A percentile compares a stretch with the other conserved stretches of the same genome.
phyloP scores from a whole-genome alignment of 2,888 invertebrate species.

The Exephanes ischioxanthus region DNA sequence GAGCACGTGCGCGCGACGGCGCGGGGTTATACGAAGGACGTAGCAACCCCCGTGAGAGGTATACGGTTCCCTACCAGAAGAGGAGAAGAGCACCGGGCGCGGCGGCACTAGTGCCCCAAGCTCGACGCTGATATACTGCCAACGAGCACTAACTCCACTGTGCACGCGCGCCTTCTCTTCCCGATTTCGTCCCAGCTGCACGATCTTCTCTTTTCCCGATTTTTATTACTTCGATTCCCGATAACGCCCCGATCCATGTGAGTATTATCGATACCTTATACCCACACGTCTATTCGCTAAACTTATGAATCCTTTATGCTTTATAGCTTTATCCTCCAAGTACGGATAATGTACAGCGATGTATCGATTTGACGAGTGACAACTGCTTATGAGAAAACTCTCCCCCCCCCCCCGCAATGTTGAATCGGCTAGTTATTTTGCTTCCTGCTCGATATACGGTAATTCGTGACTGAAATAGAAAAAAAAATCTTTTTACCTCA shows the following conservation, averaged over 20 bases:
- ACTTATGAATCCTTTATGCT: constrained; percentile 41
- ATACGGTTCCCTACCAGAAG: constrained; percentile 42
- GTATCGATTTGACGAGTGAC: constrained; percentile 13
- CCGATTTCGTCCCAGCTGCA: constrained; percentile 67
- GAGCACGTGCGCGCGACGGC: constrained; percentile 78
- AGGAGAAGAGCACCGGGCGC: constrained; percentile 44
- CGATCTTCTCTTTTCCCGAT: constrained; percentile 46
- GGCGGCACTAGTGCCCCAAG: constrained; percentile 50
- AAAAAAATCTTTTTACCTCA: too few relatives aligned
- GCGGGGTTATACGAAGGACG: constrained; percentile 57
- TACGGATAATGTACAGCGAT: constrained; percentile 24
- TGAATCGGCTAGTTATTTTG: background rate
- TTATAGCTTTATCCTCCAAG: constrained; percentile 18
- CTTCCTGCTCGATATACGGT: constrained; percentile 13
- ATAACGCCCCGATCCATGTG: constrained; percentile 58
- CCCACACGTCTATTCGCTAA: background rate
- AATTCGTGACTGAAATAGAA: background rate
- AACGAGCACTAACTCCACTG: constrained; percentile 69
- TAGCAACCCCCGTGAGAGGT: constrained; percentile 73
- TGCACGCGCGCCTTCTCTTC: constrained; percentile 53
- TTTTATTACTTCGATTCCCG: constrained; percentile 59
- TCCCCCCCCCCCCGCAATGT: background rate
- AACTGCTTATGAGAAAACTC: background rate
- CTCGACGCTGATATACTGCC: constrained; percentile 72
- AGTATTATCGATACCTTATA: constrained; percentile 39